Evolutionary conservation across 2,113 vertebrate genomes (phyloP).

Genomic region (Phoxinus phoxinus): DNA sequence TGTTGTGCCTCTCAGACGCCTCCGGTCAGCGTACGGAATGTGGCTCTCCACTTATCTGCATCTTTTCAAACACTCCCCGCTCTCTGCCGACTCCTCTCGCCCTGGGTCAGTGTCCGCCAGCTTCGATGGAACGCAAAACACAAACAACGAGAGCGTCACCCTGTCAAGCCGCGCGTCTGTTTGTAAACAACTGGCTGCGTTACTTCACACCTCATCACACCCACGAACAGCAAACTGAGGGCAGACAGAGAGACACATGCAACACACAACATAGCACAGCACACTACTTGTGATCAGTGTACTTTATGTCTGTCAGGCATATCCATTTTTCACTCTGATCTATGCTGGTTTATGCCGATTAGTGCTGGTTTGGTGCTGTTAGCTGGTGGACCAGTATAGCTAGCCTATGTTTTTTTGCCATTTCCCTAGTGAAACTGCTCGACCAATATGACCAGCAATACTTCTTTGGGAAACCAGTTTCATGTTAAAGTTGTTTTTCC

Average conservation of each 20-base stretch:
- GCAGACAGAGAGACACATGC: not conserved
- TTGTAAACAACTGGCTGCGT: constrained; percentile 59
- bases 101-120: constrained; percentile 49
- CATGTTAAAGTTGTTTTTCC: not conserved
- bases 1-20: constrained; percentile 43
- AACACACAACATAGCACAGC: not conserved
- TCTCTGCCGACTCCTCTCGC: constrained; percentile 50
- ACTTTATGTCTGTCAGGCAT: too few relatives aligned
- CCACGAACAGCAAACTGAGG: constrained; percentile 4
- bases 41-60: constrained; percentile 58
- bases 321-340: not conserved
- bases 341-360: not conserved
- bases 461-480: not conserved
- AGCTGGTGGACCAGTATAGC: not conserved
- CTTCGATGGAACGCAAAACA: constrained; percentile 57
- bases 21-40: constrained; percentile 48
- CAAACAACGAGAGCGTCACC: constrained; percentile 54
- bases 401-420: not conserved
- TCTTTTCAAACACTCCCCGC: constrained; percentile 55
- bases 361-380: not conserved
- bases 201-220: constrained; percentile 58
- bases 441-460: not conserved
- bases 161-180: constrained; percentile 53
- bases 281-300: not conserved
- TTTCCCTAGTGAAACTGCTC: not conserved